Base-by-base conservation (phyloP, 1,140 invertebrate species). In the Alviniconcha marisindica region DNA sequence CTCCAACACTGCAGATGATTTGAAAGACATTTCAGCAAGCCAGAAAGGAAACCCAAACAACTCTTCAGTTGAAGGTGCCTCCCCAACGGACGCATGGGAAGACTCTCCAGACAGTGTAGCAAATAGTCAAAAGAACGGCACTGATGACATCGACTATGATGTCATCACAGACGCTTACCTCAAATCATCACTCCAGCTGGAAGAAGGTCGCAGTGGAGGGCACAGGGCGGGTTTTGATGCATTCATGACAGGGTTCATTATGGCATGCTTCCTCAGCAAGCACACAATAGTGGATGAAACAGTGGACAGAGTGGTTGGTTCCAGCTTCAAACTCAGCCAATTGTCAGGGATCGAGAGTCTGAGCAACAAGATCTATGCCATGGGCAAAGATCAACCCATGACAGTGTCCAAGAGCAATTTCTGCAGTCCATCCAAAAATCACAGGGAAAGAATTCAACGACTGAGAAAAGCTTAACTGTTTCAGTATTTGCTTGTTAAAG, bases 151-250 rank as follows among this genome's bases (percentile, higher is more conserved):
- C 4, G 73, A 76, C 21, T 42, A 74, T 74, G 77, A 78, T 40
- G 21, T 33, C 21, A 63, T 80, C 60, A 80, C 60, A 12, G 40
- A 66, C 10, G 78, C 36, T 12, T 80, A 80, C n/a, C 78, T 80
- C 10, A 42, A 80, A 66, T 42, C 78, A 5, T 80, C 78, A 38
- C 40, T 80, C 28, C 56, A 66, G 38, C 28, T 80, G 21, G 78
- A 80, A 21, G 36, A 21, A 18, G 31, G 78, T 63, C 56, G 83
- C 40, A 84, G 81, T 18, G 86, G 86, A 24, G 87, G 90, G 42
- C 94, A 94, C 87, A 87, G 93, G 48, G 92, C 94, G 71, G 94
- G 94, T 7, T 93, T 91, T 88, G 94, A 94, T 90, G 93, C 94
- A 15, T 94, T 94, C 83, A 94, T 94, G 93, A 94, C 94, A 33